These are phyloP conservation scores for Sciaenops ocellatus DNA, from an alignment of 2,797 vertebrate species.

Conservation along the genomic window DNA sequence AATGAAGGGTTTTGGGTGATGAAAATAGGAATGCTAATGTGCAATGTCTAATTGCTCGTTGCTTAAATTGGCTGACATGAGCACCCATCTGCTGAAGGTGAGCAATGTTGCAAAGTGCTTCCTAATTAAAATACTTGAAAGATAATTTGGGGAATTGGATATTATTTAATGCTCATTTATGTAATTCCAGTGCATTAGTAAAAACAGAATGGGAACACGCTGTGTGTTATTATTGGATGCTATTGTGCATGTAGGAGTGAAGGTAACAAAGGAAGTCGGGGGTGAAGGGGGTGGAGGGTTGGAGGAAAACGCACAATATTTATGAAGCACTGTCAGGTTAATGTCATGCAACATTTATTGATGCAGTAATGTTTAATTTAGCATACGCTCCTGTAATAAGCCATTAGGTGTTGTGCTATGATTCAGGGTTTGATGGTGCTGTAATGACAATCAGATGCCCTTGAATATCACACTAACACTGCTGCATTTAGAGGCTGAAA, in stretches of 20 bases:
- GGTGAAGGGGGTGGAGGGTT: conserved; percentile 19
- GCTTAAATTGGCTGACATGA: conserved; percentile 81
- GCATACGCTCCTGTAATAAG: conserved; percentile 80
- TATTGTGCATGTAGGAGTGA: conserved; percentile 37
- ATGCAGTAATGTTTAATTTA: conserved; percentile 85
- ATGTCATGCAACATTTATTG: conserved; percentile 85
- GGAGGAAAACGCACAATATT: conserved; percentile 77
- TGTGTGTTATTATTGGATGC: conserved; percentile 31
- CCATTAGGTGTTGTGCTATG: conserved; percentile 81
- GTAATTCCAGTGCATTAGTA: conserved; percentile 68
- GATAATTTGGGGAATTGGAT: conserved; percentile 82
- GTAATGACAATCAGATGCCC: conserved; percentile 77
- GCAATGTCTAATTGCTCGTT: conserved; percentile 78
- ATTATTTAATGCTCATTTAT: conserved; percentile 82
- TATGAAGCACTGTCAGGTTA: conserved; percentile 83
- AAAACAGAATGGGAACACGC: conserved; percentile 22
- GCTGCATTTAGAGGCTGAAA: conserved; percentile 52
- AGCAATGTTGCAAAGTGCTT: conserved; percentile 69
- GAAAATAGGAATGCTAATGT: conserved; percentile 82
- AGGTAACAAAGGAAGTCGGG: conserved; percentile 42
- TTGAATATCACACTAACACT: conserved; percentile 65
- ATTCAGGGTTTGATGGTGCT: conserved; percentile 75
- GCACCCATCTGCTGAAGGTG: conserved; percentile 82
- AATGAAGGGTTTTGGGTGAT: conserved; percentile 68
- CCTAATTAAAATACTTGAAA: conserved; percentile 86